Conservation (phyloP, 2,888 invertebrate genomes). For the Phalangium opilio region DNA sequence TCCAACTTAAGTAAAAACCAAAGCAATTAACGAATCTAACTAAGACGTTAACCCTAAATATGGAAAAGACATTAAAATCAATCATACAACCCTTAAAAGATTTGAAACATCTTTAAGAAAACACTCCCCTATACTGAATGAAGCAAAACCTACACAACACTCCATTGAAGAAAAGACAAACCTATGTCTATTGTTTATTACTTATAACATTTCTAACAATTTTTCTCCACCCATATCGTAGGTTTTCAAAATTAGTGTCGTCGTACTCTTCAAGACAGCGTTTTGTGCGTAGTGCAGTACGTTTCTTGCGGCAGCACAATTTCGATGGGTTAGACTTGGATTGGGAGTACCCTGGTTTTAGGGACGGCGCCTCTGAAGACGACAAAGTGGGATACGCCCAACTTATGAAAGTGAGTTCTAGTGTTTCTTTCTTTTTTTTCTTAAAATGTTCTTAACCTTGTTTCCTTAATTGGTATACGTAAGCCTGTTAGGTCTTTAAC, state of each 20-base stretch:
- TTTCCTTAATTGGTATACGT: neutral
- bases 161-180: no score
- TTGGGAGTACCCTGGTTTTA: slow-evolving; percentile 53
- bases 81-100: no score
- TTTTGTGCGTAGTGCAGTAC: slow-evolving; percentile 39
- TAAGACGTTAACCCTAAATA: no score
- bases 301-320: slow-evolving; percentile 71
- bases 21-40: no score
- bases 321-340: slow-evolving; percentile 86
- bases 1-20: no score
- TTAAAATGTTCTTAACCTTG: neutral
- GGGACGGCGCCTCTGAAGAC: slow-evolving; percentile 56
- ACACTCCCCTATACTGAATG: no score
- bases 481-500: neutral
- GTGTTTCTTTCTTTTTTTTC: neutral
- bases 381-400: slow-evolving; percentile 76
- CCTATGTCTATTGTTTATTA: no score
- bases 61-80: no score
- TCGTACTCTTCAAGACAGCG: slow-evolving; percentile 56
- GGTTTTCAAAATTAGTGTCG: slow-evolving; percentile 75
- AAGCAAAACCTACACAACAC: no score
- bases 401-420: slow-evolving; percentile 51
- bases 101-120: no score
- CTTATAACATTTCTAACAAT: no score
- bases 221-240: slow-evolving; percentile 2